Evolutionary conservation across 1,140 invertebrate species (phyloP).

Genomic region (Diabrotica undecimpunctata): DNA sequence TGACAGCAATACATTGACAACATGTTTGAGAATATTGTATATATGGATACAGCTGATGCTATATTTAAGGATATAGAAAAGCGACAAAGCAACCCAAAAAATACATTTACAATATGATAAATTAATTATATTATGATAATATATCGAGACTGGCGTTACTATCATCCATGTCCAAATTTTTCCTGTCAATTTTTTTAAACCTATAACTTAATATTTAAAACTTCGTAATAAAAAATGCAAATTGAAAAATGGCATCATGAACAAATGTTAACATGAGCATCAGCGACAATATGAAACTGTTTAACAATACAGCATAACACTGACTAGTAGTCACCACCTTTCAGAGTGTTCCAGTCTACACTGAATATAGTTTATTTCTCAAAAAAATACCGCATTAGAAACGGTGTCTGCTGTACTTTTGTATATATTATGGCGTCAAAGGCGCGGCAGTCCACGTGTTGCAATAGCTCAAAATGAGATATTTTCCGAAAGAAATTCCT

Average conservation of each 20-base stretch:
- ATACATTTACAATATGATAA: too few relatives aligned
- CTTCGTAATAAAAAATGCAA: too few relatives aligned
- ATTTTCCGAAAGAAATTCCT: constrained; percentile 21
- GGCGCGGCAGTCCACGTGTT: not conserved
- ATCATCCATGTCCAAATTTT: too few relatives aligned
- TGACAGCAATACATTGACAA: too few relatives aligned
- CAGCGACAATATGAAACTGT: constrained; percentile 27
- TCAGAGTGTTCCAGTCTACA: constrained; percentile 30
- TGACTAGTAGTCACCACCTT: constrained; percentile 42
- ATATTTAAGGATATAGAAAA: too few relatives aligned
- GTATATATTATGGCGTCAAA: constrained; percentile 3
- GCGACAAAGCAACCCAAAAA: too few relatives aligned
- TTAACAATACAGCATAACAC: constrained; percentile 40
- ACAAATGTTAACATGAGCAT: constrained; percentile 26
- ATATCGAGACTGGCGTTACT: too few relatives aligned
- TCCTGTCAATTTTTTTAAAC: too few relatives aligned
- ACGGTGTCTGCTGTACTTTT: constrained; percentile 1
- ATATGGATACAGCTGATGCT: too few relatives aligned
- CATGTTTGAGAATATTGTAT: too few relatives aligned
- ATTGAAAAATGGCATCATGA: not conserved
- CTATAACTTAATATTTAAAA: too few relatives aligned
- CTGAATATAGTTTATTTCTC: constrained; percentile 20
- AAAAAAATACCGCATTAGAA: constrained; percentile 8
- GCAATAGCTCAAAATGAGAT: constrained; percentile 11
- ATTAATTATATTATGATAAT: too few relatives aligned